Evolutionary conservation across 1,140 invertebrate species (phyloP).

Genomic region (Panonychus citri): DNA sequence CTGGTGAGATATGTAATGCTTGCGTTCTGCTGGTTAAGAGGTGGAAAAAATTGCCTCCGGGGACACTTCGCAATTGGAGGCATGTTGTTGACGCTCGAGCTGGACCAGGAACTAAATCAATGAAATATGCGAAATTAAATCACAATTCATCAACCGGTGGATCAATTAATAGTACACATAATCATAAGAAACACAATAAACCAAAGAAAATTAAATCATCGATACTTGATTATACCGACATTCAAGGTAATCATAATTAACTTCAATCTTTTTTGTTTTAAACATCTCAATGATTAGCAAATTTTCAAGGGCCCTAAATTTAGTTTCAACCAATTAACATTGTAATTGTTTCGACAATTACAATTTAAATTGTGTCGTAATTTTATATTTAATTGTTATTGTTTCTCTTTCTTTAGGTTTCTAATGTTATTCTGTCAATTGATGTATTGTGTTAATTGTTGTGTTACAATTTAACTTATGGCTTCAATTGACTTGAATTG

Average conservation of each 20-base stretch:
- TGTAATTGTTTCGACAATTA: too few relatives aligned
- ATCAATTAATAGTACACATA: background rate
- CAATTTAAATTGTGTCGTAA: too few relatives aligned
- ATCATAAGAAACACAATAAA: slow-evolving; percentile 21
- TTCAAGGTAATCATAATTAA: background rate
- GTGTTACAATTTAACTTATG: too few relatives aligned
- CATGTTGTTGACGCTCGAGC: slow-evolving; percentile 66
- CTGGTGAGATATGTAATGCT: slow-evolving; percentile 68
- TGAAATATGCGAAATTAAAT: slow-evolving; percentile 42
- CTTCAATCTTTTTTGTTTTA: too few relatives aligned
- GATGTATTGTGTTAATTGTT: too few relatives aligned
- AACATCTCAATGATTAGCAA: too few relatives aligned
- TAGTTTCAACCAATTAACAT: too few relatives aligned
- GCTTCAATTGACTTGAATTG: too few relatives aligned
- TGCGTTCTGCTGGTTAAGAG: slow-evolving; percentile 57
- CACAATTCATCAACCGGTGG: slow-evolving; percentile 24
- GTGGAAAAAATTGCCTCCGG: slow-evolving; percentile 55
- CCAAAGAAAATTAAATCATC: slow-evolving; percentile 11
- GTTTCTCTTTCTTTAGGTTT: too few relatives aligned
- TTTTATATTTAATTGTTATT: too few relatives aligned
- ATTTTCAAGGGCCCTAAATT: too few relatives aligned
- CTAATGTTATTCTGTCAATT: too few relatives aligned
- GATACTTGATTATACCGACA: background rate
- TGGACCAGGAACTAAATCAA: slow-evolving; percentile 50
- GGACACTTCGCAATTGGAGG: slow-evolving; percentile 52